Conservation (phyloP, 2,888 invertebrate genomes). For the Elysia crispata region DNA sequence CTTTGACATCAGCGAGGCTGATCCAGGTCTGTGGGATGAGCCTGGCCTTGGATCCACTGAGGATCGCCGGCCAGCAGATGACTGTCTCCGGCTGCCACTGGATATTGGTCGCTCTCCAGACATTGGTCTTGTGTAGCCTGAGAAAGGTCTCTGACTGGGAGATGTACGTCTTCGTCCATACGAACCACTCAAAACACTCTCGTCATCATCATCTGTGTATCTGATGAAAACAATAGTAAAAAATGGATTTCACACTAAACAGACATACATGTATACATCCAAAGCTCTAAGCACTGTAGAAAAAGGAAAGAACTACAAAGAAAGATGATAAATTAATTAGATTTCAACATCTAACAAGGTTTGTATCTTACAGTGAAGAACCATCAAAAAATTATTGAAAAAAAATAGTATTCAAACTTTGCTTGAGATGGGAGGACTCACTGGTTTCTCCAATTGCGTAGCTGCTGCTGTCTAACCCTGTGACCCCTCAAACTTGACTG, state of each 20-base stretch:
- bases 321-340: too few species aligned
- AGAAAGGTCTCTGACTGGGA: conserved; percentile 13
- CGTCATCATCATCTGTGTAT: conserved; percentile 40
- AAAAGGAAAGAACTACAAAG: background rate
- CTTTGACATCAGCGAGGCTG: conserved; percentile 26
- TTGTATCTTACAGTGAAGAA: too few species aligned
- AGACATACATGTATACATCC: too few species aligned
- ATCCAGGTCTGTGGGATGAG: conserved; percentile 29
- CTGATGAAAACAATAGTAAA: conserved; percentile 9
- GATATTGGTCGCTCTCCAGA: conserved; percentile 23
- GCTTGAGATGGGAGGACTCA: conserved; percentile 10
- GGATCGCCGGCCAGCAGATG: conserved; percentile 22
- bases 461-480: conserved; percentile 52
- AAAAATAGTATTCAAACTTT: too few species aligned
- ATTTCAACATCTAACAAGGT: too few species aligned
- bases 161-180: conserved; percentile 33
- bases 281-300: too few species aligned
- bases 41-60: conserved; percentile 17
- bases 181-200: conserved; percentile 31
- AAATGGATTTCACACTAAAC: too few species aligned
- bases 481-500: conserved; percentile 69
- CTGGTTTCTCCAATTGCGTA: conserved; percentile 41
- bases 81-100: background rate
- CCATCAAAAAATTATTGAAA: too few species aligned
- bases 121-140: conserved; percentile 19